Percentiles rank a stretch among this genome's conserved stretches.
Evolutionary conservation across 2,888 invertebrate species (phyloP).

Genomic region (Polyommatus iphigenia): DNA sequence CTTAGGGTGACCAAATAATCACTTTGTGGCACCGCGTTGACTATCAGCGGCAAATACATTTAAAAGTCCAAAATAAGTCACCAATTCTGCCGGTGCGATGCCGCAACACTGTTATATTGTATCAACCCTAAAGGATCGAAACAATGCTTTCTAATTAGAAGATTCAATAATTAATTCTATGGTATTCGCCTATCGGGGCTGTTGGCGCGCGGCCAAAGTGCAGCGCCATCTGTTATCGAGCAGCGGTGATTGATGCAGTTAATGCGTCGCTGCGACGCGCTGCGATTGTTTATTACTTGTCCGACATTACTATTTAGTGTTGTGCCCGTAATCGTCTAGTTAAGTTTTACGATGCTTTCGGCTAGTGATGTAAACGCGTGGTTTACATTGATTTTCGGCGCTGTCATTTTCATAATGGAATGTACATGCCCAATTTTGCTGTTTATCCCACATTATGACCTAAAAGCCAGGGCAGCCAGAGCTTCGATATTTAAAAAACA

Average conservation of each 20-base stretch:
- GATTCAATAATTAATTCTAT: constrained; percentile 2
- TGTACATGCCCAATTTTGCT: not conserved
- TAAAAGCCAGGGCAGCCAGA: too few species aligned
- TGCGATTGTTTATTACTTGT: constrained; percentile 34
- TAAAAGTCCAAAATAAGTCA: not conserved
- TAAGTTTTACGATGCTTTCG: constrained; percentile 35
- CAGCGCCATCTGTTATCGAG: constrained; percentile 48
- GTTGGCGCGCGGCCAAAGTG: constrained; percentile 46
- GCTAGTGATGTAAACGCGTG: constrained; percentile 14
- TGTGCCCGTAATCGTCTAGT: constrained; percentile 7
- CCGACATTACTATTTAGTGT: constrained; percentile 31
- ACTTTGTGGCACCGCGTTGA: too few species aligned
- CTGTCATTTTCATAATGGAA: not conserved
- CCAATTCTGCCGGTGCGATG: not conserved
- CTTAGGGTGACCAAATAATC: too few species aligned
- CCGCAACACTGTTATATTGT: not conserved
- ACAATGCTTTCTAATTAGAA: not conserved
- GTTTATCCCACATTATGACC: not conserved
- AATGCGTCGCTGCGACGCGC: constrained; percentile 39
- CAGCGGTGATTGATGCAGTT: constrained; percentile 46
- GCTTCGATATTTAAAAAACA: too few species aligned
- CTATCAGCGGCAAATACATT: not conserved
- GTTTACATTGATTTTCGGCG: not conserved
- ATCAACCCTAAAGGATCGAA: not conserved
- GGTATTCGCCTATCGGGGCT: not conserved